Conservation (phyloP, 2,113 vertebrate species). For the Carassius gibelio region DNA sequence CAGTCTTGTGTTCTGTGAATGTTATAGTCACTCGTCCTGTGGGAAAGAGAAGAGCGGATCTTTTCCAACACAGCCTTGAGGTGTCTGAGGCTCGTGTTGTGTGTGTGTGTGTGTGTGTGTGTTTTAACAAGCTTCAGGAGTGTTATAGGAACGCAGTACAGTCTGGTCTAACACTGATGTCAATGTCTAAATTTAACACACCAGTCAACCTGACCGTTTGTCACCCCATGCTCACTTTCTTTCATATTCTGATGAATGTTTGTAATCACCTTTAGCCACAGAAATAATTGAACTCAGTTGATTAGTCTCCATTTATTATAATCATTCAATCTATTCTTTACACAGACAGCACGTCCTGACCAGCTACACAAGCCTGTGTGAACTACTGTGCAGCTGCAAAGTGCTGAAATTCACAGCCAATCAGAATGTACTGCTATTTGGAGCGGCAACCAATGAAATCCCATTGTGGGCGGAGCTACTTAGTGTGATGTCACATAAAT, state of each 20-base stretch:
- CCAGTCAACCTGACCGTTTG: not conserved
- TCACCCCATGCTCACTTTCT: too few relatives aligned
- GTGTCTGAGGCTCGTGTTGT: not conserved
- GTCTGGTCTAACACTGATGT: conserved; percentile 1
- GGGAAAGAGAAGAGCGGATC: conserved; percentile 21
- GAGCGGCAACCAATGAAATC: not conserved
- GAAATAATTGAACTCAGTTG: not conserved
- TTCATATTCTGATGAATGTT: not conserved
- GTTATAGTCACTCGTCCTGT: conserved; percentile 22
- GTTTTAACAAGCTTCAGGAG: conserved; percentile 2
- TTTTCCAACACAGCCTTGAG: conserved; percentile 47
- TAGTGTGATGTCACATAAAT: not conserved
- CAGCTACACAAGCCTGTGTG: not conserved
- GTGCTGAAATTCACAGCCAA: not conserved
- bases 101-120: conserved; percentile 13
- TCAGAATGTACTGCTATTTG: not conserved
- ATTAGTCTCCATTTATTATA: not conserved
- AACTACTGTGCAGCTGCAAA: not conserved
- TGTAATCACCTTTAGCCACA: not conserved
- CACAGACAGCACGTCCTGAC: not conserved
- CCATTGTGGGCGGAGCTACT: not conserved
- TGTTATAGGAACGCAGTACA: not conserved
- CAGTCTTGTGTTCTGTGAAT: not conserved
- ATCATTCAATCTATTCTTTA: not conserved
- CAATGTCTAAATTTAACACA: conserved; percentile 9